Evolutionary conservation across 2,888 invertebrate species (phyloP).

Genomic region (Onthophagus sagittarius): DNA sequence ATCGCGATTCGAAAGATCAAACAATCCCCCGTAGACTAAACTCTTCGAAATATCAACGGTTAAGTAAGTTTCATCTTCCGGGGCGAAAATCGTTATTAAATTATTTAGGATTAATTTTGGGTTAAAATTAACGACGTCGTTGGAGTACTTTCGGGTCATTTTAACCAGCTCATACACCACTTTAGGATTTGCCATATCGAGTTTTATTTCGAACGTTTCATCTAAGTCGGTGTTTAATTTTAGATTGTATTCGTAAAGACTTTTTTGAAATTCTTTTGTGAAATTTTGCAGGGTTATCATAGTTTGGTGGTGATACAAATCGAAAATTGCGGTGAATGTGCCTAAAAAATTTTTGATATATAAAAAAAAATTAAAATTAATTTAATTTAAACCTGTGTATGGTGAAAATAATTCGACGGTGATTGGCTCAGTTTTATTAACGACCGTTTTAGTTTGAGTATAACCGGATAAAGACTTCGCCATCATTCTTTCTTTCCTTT

Average conservation of each 20-base stretch:
- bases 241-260: background rate
- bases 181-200: background rate
- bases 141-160: background rate
- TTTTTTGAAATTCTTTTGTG: background rate
- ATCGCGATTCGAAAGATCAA: background rate
- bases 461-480: background rate
- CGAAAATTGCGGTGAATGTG: background rate
- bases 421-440: background rate
- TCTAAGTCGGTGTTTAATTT: background rate
- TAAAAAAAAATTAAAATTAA: no score
- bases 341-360: no score
- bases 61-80: background rate
- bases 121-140: background rate
- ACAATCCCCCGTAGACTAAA: background rate
- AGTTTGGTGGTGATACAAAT: background rate
- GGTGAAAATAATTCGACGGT: background rate
- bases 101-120: background rate
- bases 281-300: background rate
- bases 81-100: background rate
- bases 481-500: background rate
- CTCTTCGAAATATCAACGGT: background rate
- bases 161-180: background rate
- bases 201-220: background rate
- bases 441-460: background rate
- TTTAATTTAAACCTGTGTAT: background rate